Evolutionary conservation across 2,888 invertebrate species (phyloP), one percentile per base, ranked within the genome.

Genomic region (Anoplius nigerrimus): DNA sequence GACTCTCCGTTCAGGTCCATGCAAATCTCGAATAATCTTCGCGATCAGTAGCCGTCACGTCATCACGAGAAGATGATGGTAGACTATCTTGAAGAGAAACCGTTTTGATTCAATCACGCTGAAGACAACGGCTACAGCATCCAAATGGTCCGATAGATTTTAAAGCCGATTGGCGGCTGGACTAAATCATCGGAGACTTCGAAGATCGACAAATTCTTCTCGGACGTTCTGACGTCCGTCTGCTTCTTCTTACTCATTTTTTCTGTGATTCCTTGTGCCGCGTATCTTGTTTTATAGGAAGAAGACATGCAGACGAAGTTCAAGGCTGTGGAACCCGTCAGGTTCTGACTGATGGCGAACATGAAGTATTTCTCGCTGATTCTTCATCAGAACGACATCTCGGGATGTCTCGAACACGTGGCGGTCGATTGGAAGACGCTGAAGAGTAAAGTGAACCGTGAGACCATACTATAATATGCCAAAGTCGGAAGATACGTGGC

Each of bases 361-460:
- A 16, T 59, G 0, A 82, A 84, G 34, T 84, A 82, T n/a, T 69
- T 54, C 5, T 80, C 73, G 0, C 59, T 81, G 2, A 57, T 80
- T 3, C 57, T 66, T 2, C 70, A 66, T 48, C 58, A 52, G 15
- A 20, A 53, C 0, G 59, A 76, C 6, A 77, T 81, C 24, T 59
- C 59, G 3, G 60, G 60, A 21, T 82, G 81, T 64, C 46, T 82
- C 0, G 58, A 76, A 20, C 77, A 76, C 18, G 71, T 83, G 27
- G 66, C 79, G 48, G 54, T 42, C 1, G 81, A 82, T 52, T 82
- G 80, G 81, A 73, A 61, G 43, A 52, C 54, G 1, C 66, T 76
- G n/a, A 22, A 53, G 20, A 54, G 20, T 1, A 0, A 16, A 0
- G 16, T 55, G 16, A 22, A 58, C 18, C 46, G 58, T 13, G 13